phyloP scores from a whole-genome alignment of 2,888 invertebrate genomes.

The Hetaerina titia region DNA sequence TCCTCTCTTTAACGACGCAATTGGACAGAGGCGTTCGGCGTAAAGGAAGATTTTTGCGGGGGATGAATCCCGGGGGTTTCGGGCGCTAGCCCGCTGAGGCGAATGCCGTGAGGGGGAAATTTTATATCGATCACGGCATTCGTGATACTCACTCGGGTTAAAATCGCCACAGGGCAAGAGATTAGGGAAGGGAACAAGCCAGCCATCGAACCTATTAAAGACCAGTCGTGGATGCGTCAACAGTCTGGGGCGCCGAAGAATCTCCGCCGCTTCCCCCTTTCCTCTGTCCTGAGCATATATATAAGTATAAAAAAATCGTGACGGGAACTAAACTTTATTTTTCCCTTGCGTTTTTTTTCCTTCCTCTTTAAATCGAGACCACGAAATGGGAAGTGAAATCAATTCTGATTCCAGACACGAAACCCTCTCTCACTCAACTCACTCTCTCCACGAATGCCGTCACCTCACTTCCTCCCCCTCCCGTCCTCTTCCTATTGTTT shows the following conservation, averaged over 20 bases:
- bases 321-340: background rate
- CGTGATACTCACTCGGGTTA: background rate
- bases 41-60: background rate
- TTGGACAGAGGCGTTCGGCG: background rate
- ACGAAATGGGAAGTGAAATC: constrained; percentile 41
- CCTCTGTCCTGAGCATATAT: background rate
- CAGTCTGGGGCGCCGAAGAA: background rate
- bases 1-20: background rate
- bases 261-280: background rate
- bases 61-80: background rate
- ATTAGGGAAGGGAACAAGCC: background rate
- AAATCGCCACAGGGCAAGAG: background rate
- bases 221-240: background rate
- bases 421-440: constrained; percentile 3
- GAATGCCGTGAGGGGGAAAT: background rate
- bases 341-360: background rate
- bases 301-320: background rate
- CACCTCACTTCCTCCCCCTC: background rate
- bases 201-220: background rate
- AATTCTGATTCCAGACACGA: constrained; percentile 22
- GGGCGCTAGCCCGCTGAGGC: background rate
- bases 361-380: constrained; percentile 24
- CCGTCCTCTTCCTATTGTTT: background rate
- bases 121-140: background rate
- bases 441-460: background rate